Evolutionary conservation across 1,140 invertebrate species (phyloP).

Genomic region (Plodia interpunctella): DNA sequence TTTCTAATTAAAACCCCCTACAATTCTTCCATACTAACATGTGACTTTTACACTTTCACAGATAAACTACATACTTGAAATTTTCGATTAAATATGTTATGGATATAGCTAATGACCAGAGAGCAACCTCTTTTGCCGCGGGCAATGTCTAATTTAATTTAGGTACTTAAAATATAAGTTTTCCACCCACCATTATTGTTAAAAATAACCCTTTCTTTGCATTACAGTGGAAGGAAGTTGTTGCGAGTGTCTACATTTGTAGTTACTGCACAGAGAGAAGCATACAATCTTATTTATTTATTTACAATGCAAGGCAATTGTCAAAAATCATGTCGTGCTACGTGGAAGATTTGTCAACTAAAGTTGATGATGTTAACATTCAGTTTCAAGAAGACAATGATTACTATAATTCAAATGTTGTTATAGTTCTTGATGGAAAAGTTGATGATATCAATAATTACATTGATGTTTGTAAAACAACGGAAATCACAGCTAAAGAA

Average conservation of each 20-base stretch:
- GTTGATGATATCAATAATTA: slow-evolving; percentile 5
- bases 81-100: too few relatives aligned
- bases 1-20: too few relatives aligned
- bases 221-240: slow-evolving; percentile 26
- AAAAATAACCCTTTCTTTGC: neutral
- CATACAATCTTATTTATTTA: slow-evolving; percentile 10
- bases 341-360: slow-evolving; percentile 6
- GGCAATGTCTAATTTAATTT: too few relatives aligned
- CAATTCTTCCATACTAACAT: too few relatives aligned
- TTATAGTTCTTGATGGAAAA: slow-evolving; percentile 14
- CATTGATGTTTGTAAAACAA: slow-evolving; percentile 6
- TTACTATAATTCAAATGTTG: slow-evolving; percentile 7
- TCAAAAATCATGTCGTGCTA: slow-evolving; percentile 5
- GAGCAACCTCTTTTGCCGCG: too few relatives aligned
- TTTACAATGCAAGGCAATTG: slow-evolving; percentile 8
- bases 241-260: slow-evolving; percentile 25
- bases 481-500: slow-evolving; percentile 12
- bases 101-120: too few relatives aligned
- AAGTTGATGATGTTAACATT: slow-evolving; percentile 7
- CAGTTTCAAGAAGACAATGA: slow-evolving; percentile 5
- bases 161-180: too few relatives aligned
- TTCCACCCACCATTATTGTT: neutral
- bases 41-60: too few relatives aligned
- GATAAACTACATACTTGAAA: too few relatives aligned
- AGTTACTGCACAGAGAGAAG: slow-evolving; percentile 11